Evolutionary conservation across 1,140 invertebrate genomes (phyloP).

Genomic region (Ips typographus): DNA sequence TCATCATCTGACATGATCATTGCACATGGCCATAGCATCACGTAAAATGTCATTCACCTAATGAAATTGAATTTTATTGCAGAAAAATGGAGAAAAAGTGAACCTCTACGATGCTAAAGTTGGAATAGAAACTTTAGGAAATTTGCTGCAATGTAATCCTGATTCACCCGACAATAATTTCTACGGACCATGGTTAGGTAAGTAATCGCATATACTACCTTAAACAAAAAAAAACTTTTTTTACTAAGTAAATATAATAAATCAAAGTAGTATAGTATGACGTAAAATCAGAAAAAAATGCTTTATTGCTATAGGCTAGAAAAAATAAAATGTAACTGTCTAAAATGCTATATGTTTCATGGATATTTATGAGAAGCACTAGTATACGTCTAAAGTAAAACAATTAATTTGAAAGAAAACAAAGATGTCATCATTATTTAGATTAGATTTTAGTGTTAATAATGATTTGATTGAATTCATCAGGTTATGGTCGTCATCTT

Average conservation of each 20-base stretch:
- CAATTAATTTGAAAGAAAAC: too few relatives aligned
- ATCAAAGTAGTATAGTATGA: too few relatives aligned
- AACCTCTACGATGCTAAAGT: constrained; percentile 55
- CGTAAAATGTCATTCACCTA: not conserved
- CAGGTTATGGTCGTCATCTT: constrained; percentile 59
- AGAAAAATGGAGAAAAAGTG: constrained; percentile 56
- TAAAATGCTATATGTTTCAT: not conserved
- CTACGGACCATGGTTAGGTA: constrained; percentile 59
- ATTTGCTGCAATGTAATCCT: constrained; percentile 65
- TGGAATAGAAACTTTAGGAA: constrained; percentile 64
- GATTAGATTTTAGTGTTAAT: too few relatives aligned
- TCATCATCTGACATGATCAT: too few relatives aligned
- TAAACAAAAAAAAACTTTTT: not conserved
- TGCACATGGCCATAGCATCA: too few relatives aligned
- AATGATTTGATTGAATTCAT: too few relatives aligned
- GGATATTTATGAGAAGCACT: not conserved
- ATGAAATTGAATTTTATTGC: constrained; percentile 34
- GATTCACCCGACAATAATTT: constrained; percentile 66
- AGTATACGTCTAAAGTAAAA: too few relatives aligned
- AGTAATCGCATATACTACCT: not conserved
- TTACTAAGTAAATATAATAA: not conserved
- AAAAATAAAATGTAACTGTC: too few relatives aligned
- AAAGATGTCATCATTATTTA: too few relatives aligned
- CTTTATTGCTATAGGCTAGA: too few relatives aligned
- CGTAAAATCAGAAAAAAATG: too few relatives aligned